A percentile compares a stretch with the other conserved stretches of the same genome.
Evolutionary conservation across 2,113 vertebrate genomes (phyloP).

Genomic region (Paratilapia polleni): DNA sequence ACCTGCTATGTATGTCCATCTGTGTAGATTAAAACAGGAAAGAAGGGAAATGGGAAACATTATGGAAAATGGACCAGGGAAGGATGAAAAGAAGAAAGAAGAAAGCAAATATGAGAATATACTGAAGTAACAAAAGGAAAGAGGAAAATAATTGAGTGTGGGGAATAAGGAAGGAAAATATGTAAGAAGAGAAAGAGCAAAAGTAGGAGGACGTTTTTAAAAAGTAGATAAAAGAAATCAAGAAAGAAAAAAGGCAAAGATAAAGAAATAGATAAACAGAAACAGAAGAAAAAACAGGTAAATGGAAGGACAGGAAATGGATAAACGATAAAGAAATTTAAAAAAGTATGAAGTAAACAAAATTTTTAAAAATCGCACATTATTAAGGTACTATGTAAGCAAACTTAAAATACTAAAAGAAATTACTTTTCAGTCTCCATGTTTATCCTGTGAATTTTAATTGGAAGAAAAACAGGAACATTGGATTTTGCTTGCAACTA

Average conservation of each 20-base stretch:
- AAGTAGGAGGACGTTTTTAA: no score
- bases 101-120: not conserved
- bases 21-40: not conserved
- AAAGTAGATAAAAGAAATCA: no score
- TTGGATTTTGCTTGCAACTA: not conserved
- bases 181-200: no score
- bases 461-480: not conserved
- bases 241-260: no score
- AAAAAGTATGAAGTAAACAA: not conserved
- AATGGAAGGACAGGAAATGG: not conserved
- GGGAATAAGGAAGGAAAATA: no score
- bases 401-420: not conserved
- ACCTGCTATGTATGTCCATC: not conserved
- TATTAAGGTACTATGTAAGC: not conserved
- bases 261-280: no score
- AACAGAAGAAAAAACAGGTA: not conserved
- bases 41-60: no score
- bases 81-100: not conserved
- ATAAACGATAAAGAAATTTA: not conserved
- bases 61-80: not conserved
- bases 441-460: not conserved
- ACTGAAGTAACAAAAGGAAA: no score
- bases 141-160: no score
- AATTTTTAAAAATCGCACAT: not conserved
- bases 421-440: not conserved